Evolutionary conservation across 2,888 invertebrate genomes (phyloP).

Genomic region (Agrenia bidenticulata): DNA sequence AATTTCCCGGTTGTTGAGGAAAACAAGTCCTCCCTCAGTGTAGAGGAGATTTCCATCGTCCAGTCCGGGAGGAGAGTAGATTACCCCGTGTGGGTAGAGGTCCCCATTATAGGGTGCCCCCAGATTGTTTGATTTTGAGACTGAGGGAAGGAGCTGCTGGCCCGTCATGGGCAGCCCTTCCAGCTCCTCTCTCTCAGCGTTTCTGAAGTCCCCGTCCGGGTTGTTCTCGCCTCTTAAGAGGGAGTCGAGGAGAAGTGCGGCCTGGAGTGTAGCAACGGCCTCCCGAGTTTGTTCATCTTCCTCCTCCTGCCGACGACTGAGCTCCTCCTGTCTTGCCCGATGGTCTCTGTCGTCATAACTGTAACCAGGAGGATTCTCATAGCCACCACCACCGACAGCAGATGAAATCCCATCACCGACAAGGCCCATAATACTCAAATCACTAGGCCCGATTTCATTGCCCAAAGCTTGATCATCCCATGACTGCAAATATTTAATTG

Average conservation of each 20-base stretch:
- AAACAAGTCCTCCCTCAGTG: slow-evolving; percentile 66
- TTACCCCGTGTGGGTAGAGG: too few species aligned
- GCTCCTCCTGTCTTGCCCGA: slow-evolving; percentile 32
- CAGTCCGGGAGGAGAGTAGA: neutral
- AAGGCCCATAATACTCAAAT: neutral
- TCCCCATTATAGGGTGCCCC: too few species aligned
- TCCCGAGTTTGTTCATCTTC: slow-evolving; percentile 35
- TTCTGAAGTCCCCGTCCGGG: slow-evolving; percentile 11
- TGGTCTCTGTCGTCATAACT: slow-evolving; percentile 26
- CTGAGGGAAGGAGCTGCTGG: neutral
- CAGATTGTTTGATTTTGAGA: neutral
- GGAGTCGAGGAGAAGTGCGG: slow-evolving; percentile 28
- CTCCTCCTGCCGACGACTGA: slow-evolving; percentile 34
- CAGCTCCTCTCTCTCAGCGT: slow-evolving; percentile 1
- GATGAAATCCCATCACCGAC: slow-evolving; percentile 16
- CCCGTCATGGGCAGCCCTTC: neutral
- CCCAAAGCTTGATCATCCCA: slow-evolving; percentile 7
- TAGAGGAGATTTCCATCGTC: slow-evolving; percentile 54
- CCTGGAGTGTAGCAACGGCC: slow-evolving; percentile 38
- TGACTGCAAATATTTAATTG: slow-evolving; percentile 18
- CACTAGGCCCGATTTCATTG: neutral
- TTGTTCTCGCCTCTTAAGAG: slow-evolving; percentile 24
- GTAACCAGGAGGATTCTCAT: slow-evolving; percentile 30
- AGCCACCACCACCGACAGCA: slow-evolving; percentile 24
- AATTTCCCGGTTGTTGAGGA: slow-evolving; percentile 54